Percentiles rank a stretch among this genome's conserved stretches.
Evolutionary conservation across 2,888 invertebrate genomes (phyloP).

Genomic region (Drosophila cognata): DNA sequence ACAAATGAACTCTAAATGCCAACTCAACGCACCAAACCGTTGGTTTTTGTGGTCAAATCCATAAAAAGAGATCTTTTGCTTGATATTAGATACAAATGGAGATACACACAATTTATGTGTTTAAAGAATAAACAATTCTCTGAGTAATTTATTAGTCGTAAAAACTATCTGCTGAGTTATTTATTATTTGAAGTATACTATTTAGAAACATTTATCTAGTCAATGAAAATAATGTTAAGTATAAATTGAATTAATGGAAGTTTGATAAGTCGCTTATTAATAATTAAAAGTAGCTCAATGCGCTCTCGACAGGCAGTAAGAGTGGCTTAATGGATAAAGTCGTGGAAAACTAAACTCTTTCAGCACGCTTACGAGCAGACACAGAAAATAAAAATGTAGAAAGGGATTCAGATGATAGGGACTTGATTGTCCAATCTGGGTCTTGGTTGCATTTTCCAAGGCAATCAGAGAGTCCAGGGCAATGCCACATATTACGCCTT

Average conservation of each 20-base stretch:
- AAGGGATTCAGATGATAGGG: conserved; percentile 50
- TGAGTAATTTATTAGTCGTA: background rate
- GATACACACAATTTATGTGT: conserved; percentile 5
- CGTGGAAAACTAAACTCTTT: conserved; percentile 46
- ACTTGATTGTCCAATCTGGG: conserved; percentile 71
- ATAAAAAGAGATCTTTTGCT: background rate
- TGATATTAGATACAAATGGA: background rate
- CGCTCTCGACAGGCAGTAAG: conserved; percentile 26
- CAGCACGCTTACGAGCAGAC: conserved; percentile 22
- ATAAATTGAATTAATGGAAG: background rate
- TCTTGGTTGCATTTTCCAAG: conserved; percentile 68
- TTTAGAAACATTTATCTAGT: background rate
- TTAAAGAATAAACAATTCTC: background rate
- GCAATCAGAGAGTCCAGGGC: conserved; percentile 45
- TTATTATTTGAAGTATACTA: background rate
- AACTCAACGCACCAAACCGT: conserved; percentile 30
- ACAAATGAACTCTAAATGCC: conserved; percentile 25
- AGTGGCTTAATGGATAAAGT: conserved; percentile 25
- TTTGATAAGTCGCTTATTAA: background rate
- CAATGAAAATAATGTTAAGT: background rate
- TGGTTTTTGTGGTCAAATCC: conserved; percentile 18
- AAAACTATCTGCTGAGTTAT: too few relatives aligned
- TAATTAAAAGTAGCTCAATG: conserved; percentile 49
- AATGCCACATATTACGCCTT: conserved; percentile 78
- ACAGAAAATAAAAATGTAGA: fast-evolving